These are phyloP conservation scores for Anniella stebbinsi DNA, from an alignment of 2,797 vertebrate genomes.

Conservation along the genomic window DNA sequence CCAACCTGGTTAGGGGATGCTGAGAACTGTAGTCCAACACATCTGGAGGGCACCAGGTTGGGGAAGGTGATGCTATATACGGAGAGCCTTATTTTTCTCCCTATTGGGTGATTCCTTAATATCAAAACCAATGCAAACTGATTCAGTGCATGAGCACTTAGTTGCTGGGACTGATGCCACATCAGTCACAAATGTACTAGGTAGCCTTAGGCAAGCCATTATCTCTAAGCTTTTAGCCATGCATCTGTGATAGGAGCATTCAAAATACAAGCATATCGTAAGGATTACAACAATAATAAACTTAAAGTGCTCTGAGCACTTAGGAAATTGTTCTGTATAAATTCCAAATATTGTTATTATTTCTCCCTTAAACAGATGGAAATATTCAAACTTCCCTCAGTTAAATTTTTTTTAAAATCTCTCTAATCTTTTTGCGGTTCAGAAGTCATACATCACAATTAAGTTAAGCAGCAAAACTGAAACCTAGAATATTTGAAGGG, in stretches of 20 bases:
- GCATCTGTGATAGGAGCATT: background rate
- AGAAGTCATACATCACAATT: background rate
- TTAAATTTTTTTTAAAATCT: background rate
- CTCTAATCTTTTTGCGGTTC: background rate
- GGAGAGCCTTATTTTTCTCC: background rate
- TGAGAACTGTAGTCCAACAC: too few relatives aligned
- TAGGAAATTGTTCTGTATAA: background rate
- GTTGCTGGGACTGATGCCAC: background rate
- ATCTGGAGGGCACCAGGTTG: too few relatives aligned
- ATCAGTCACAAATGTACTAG: background rate
- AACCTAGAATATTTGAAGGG: background rate
- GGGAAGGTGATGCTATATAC: background rate
- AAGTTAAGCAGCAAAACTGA: background rate
- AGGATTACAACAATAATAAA: background rate
- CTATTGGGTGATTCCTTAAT: background rate
- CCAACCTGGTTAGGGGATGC: too few relatives aligned
- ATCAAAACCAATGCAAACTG: background rate
- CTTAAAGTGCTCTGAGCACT: background rate
- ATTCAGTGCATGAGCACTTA: background rate
- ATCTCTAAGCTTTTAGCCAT: constrained; percentile 3
- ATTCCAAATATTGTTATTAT: background rate
- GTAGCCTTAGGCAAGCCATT: background rate
- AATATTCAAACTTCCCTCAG: background rate
- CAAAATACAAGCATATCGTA: background rate
- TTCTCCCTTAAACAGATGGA: background rate